A percentile compares a stretch with the other conserved stretches of the same genome.
These are phyloP conservation scores for Melanotaenia maccullochi DNA, from an alignment of 2,797 vertebrate genomes.

Conservation along the genomic window DNA sequence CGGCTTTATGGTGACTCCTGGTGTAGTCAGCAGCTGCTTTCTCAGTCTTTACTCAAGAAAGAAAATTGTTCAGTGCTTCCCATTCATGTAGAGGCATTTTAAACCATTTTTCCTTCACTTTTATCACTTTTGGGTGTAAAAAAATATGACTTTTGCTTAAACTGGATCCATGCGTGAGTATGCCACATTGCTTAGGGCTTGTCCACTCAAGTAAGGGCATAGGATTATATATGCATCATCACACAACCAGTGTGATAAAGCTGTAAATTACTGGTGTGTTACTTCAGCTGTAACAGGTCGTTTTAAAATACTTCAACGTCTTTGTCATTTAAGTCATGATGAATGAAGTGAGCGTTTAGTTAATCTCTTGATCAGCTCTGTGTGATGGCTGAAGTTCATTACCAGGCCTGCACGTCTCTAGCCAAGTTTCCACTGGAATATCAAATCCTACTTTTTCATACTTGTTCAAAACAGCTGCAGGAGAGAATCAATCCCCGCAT, in stretches of 20 bases:
- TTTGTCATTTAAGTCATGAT: slow-evolving; percentile 18
- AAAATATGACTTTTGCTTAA: slow-evolving; percentile 1
- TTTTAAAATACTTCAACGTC: neutral
- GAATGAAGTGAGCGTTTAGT: slow-evolving; percentile 35
- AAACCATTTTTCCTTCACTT: neutral
- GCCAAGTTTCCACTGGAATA: slow-evolving; percentile 49
- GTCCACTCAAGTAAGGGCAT: slow-evolving; percentile 7
- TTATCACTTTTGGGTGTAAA: neutral
- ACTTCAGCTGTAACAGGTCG: neutral
- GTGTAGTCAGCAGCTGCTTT: slow-evolving; percentile 66
- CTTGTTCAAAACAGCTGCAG: slow-evolving; percentile 24
- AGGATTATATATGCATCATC: neutral
- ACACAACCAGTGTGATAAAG: neutral
- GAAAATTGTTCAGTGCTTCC: slow-evolving; percentile 41
- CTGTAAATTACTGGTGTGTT: slow-evolving; percentile 9
- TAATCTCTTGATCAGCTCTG: slow-evolving; percentile 58
- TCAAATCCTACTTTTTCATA: slow-evolving; percentile 25
- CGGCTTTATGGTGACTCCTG: slow-evolving; percentile 57
- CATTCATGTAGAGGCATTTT: slow-evolving; percentile 32
- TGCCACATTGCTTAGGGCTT: neutral
- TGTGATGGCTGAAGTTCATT: slow-evolving; percentile 56
- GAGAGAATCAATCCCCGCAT: neutral
- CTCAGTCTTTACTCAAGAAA: slow-evolving; percentile 36
- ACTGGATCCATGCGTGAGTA: neutral
- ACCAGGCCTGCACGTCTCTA: slow-evolving; percentile 6